Evolutionary conservation across 2,113 vertebrate species (phyloP).

Genomic region (Xenopus borealis): DNA sequence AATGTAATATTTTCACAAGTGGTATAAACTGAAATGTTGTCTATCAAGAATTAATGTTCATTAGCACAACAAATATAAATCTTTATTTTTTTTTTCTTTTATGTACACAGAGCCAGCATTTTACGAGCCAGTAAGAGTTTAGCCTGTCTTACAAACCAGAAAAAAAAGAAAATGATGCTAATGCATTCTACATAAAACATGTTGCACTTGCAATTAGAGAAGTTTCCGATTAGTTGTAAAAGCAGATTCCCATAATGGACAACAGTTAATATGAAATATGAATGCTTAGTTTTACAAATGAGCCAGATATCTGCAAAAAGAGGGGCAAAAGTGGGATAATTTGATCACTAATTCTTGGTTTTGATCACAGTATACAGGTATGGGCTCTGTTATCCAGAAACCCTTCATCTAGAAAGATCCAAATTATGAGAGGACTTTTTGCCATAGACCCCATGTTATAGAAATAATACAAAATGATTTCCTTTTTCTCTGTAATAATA

Average conservation of each 20-base stretch:
- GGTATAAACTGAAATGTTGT: not conserved
- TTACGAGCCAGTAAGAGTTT: not conserved
- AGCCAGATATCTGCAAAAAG: not conserved
- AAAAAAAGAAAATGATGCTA: not conserved
- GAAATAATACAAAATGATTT: too few species aligned
- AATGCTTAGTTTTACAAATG: not conserved
- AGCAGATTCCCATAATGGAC: not conserved
- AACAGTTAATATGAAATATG: constrained; percentile 11
- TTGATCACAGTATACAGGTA: too few species aligned
- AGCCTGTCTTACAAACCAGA: not conserved
- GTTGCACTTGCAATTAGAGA: not conserved
- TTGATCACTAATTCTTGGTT: too few species aligned
- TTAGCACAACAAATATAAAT: constrained; percentile 1
- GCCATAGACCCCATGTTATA: too few species aligned
- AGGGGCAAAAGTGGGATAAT: too few species aligned
- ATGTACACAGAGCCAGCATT: not conserved
- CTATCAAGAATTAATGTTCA: not conserved
- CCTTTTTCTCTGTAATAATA: too few species aligned
- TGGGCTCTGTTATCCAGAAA: too few species aligned
- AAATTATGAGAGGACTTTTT: too few species aligned
- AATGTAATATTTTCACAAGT: too few species aligned
- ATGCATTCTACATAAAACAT: not conserved
- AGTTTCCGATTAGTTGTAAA: not conserved
- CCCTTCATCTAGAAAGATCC: too few species aligned
- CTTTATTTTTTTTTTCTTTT: not conserved